phyloP scores from a whole-genome alignment of 2,113 vertebrate genomes.

The Phyllostomus discolor region DNA sequence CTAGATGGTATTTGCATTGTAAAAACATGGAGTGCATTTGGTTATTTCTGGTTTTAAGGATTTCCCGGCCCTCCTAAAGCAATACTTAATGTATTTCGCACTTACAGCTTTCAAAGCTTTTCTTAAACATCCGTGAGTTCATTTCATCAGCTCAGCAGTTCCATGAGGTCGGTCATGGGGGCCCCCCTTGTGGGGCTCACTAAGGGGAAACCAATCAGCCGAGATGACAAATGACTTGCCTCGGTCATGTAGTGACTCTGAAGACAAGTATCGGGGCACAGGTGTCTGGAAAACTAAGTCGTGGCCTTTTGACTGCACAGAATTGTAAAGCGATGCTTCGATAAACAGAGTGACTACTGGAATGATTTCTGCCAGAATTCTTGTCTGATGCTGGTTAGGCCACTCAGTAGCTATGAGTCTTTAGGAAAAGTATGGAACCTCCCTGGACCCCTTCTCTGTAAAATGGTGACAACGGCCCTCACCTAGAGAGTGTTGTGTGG shows the following conservation, averaged over 20 bases:
- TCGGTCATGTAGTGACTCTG: neutral
- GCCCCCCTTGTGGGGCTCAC: neutral
- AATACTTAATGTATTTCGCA: neutral
- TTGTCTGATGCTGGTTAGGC: neutral
- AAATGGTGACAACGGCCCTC: neutral
- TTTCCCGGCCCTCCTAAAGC: conserved; percentile 10
- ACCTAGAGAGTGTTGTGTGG: neutral
- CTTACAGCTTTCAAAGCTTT: conserved; percentile 26
- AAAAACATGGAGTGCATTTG: neutral
- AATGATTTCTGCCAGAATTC: neutral
- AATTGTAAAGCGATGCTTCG: neutral
- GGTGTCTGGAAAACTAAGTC: neutral
- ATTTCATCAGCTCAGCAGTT: neutral
- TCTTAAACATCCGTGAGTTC: neutral
- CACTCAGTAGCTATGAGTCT: neutral
- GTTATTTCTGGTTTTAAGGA: conserved; percentile 44
- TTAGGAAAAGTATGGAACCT: neutral
- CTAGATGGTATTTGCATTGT: conserved; percentile 51
- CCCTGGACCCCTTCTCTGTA: neutral
- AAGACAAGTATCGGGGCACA: neutral
- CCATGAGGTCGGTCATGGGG: neutral
- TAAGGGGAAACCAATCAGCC: neutral
- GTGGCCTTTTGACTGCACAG: neutral
- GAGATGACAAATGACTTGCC: neutral
- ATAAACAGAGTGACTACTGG: too few relatives aligned